These are phyloP conservation scores for Neocrepidodera transversa DNA, from an alignment of 2,888 invertebrate species.

Conservation along the genomic window DNA sequence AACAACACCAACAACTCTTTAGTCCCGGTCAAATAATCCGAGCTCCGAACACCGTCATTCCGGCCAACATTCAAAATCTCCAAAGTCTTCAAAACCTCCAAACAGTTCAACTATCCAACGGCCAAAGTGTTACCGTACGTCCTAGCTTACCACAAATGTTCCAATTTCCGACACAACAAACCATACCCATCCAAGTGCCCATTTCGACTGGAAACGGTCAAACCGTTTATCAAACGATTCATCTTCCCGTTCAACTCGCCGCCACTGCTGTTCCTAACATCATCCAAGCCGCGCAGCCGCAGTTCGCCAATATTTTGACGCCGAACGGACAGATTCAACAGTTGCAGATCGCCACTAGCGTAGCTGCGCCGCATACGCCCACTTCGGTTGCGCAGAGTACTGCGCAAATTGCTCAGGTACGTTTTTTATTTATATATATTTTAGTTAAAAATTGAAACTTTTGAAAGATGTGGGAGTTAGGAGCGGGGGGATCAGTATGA, in stretches of 20 bases:
- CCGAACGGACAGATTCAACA: slow-evolving; percentile 90
- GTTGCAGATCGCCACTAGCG: slow-evolving; percentile 72
- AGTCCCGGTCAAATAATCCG: slow-evolving; percentile 78
- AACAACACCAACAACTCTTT: slow-evolving; percentile 67
- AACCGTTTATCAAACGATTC: slow-evolving; percentile 94
- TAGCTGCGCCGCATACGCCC: slow-evolving; percentile 57
- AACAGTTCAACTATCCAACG: slow-evolving; percentile 71
- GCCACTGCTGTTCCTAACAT: slow-evolving; percentile 68
- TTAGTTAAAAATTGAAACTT: too few species aligned
- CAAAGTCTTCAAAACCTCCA: slow-evolving; percentile 63
- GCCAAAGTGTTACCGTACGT: slow-evolving; percentile 76
- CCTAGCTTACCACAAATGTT: slow-evolving; percentile 59
- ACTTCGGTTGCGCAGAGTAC: slow-evolving; percentile 60
- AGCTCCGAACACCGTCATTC: slow-evolving; percentile 71
- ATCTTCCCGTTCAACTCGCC: slow-evolving; percentile 87
- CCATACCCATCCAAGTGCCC: slow-evolving; percentile 91
- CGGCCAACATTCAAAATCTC: slow-evolving; percentile 76
- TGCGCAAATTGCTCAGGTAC: slow-evolving; percentile 33
- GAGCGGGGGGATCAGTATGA: too few species aligned
- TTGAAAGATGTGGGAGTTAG: too few species aligned
- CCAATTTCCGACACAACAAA: slow-evolving; percentile 77
- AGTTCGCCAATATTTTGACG: slow-evolving; percentile 71
- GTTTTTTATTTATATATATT: too few species aligned
- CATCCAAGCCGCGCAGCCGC: slow-evolving; percentile 47
- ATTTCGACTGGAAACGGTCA: slow-evolving; percentile 85